phyloP scores from a whole-genome alignment of 2,113 vertebrate genomes.

The Clarias gariepinus region DNA sequence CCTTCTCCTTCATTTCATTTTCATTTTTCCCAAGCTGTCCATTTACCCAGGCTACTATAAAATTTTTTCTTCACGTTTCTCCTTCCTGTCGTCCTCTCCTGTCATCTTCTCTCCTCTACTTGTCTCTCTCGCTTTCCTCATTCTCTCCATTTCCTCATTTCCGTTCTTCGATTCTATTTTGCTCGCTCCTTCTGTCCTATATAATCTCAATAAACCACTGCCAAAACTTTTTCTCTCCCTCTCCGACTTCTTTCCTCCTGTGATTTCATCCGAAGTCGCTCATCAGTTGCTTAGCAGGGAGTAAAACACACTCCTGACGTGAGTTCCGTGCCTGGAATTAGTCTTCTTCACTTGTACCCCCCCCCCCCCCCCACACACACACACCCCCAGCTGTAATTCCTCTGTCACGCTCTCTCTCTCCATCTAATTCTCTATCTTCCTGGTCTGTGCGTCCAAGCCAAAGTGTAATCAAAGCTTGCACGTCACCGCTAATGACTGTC shows the following conservation, averaged over 20 bases:
- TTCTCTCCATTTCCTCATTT: neutral
- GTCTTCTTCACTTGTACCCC: slow-evolving; percentile 1
- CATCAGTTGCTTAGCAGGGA: neutral
- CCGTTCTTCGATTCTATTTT: neutral
- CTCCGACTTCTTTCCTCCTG: neutral
- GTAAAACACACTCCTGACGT: neutral
- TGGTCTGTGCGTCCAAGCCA: slow-evolving; percentile 26
- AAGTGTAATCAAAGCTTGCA: slow-evolving; percentile 38
- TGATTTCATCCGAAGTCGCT: slow-evolving; percentile 8
- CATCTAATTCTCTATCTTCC: neutral
- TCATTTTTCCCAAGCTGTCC: neutral
- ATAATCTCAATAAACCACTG: neutral
- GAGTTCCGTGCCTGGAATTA: neutral
- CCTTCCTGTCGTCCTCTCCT: neutral
- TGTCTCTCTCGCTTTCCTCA: neutral
- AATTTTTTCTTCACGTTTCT: neutral
- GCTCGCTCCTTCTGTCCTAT: neutral
- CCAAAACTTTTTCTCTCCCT: neutral
- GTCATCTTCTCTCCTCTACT: neutral
- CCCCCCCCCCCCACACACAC: too few species aligned
- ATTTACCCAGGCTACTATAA: neutral
- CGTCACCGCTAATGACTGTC: slow-evolving; percentile 35
- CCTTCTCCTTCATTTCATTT: neutral
- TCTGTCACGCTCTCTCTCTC: slow-evolving; percentile 22
- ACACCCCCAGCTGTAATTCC: neutral